Evolutionary conservation across 2,113 vertebrate genomes (phyloP).

Genomic region (Aspidoscelis tigris): DNA sequence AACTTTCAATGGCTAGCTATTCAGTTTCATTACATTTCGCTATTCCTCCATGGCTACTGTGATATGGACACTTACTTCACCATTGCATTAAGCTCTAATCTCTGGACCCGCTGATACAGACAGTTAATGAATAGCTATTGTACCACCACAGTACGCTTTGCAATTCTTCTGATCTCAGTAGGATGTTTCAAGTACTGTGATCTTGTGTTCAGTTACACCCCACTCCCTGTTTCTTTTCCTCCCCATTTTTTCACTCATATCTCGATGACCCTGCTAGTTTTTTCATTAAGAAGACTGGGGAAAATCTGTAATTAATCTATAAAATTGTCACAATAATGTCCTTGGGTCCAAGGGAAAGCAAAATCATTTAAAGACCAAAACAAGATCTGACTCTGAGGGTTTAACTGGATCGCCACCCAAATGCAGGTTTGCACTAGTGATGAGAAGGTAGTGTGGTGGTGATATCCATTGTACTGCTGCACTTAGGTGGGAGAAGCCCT

Average conservation of each 20-base stretch:
- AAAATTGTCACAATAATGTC: conserved; percentile 49
- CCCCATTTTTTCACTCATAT: conserved; percentile 52
- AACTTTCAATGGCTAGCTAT: conserved; percentile 70
- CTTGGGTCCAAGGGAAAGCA: conserved; percentile 40
- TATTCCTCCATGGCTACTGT: conserved; percentile 71
- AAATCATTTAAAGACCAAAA: conserved; percentile 31
- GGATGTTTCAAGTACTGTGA: conserved; percentile 72
- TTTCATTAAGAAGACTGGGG: conserved; percentile 49
- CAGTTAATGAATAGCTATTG: conserved; percentile 68
- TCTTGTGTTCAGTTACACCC: conserved; percentile 73
- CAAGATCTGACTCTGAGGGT: conserved; percentile 33
- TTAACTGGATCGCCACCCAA: too few relatives aligned
- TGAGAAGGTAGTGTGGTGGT: not conserved
- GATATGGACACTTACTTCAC: conserved; percentile 72
- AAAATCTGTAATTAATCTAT: conserved; percentile 22
- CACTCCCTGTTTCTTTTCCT: conserved; percentile 46
- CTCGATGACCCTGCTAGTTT: conserved; percentile 62
- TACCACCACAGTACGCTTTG: conserved; percentile 61
- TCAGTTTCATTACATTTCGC: conserved; percentile 72
- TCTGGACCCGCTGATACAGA: conserved; percentile 57
- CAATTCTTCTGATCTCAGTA: conserved; percentile 73
- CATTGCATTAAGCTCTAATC: conserved; percentile 73
- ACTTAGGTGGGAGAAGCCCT: too few relatives aligned
- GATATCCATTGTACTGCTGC: too few relatives aligned
- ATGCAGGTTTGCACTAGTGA: not conserved